Conservation (phyloP, 23 tunicate species). For the Corella eumyota region DNA sequence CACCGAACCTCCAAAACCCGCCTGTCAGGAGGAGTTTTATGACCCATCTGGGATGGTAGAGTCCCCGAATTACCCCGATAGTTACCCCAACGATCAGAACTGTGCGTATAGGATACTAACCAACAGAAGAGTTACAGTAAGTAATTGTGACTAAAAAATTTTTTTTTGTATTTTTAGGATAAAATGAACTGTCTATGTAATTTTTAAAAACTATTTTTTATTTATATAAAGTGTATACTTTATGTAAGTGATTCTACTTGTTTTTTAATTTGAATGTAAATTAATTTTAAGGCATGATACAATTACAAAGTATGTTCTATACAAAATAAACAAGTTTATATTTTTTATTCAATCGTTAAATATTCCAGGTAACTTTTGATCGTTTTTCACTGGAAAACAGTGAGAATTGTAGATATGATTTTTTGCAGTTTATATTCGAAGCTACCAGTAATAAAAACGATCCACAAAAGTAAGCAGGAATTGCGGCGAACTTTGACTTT, state of each 20-base stretch:
- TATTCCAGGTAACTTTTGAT: slow-evolving; percentile 38
- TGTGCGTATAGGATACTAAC: slow-evolving; percentile 57
- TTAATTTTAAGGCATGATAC: too few relatives aligned
- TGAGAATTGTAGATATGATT: slow-evolving; percentile 60
- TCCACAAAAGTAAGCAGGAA: slow-evolving; percentile 50
- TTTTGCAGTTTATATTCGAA: slow-evolving; percentile 53
- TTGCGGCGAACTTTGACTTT: too few relatives aligned
- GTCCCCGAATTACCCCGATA: slow-evolving; percentile 39
- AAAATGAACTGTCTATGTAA: neutral
- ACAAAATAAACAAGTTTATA: too few relatives aligned
- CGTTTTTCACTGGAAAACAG: slow-evolving; percentile 42
- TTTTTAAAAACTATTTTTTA: neutral
- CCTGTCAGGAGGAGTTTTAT: slow-evolving; percentile 31
- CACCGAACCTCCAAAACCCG: slow-evolving; percentile 12
- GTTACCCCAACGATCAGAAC: slow-evolving; percentile 32
- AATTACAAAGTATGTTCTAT: too few relatives aligned
- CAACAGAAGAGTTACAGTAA: slow-evolving; percentile 31
- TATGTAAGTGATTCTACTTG: too few relatives aligned
- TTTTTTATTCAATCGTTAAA: too few relatives aligned
- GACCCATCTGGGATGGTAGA: slow-evolving; percentile 22
- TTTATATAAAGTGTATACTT: neutral
- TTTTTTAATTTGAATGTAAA: too few relatives aligned
- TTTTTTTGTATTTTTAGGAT: neutral
- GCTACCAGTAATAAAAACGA: slow-evolving; percentile 21
- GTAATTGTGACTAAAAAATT: slow-evolving; percentile 16